Evolutionary conservation across 2,113 vertebrate genomes (phyloP).

Genomic region (Archilochus colubris): DNA sequence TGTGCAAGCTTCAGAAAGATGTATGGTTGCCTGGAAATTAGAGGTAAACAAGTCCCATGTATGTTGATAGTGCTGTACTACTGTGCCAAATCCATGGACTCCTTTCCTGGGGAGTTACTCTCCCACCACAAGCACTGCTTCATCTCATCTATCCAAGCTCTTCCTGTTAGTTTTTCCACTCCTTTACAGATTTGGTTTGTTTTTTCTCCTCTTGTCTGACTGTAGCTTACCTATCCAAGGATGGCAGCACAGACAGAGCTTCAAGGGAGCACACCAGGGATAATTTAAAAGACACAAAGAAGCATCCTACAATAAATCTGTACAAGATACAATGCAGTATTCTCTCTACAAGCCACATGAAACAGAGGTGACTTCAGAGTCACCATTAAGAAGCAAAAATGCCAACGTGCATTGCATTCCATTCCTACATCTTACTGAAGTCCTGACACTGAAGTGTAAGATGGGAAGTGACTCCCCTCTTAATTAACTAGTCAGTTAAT

Average conservation of each 20-base stretch:
- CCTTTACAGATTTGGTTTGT: not conserved
- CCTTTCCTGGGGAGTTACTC: not conserved
- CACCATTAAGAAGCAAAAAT: not conserved
- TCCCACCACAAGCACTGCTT: not conserved
- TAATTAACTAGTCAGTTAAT: not conserved
- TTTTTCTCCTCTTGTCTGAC: not conserved
- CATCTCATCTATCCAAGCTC: not conserved
- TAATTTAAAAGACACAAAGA: not conserved
- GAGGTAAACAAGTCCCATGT: not conserved
- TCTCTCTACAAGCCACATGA: not conserved
- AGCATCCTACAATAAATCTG: not conserved
- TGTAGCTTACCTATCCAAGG: not conserved
- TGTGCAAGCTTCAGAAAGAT: not conserved
- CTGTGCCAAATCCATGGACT: not conserved
- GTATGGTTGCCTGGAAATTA: not conserved
- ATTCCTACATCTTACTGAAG: not conserved
- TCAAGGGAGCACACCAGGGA: not conserved
- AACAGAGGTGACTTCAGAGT: not conserved
- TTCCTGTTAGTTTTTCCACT: not conserved
- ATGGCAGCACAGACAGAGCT: not conserved
- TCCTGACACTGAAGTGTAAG: not conserved
- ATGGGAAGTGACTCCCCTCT: not conserved
- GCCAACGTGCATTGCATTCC: fast-evolving
- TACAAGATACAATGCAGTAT: not conserved
- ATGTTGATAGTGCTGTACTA: fast-evolving